Evolutionary conservation across 2,888 invertebrate species (phyloP).

Genomic region (Agrilus biguttatus): DNA sequence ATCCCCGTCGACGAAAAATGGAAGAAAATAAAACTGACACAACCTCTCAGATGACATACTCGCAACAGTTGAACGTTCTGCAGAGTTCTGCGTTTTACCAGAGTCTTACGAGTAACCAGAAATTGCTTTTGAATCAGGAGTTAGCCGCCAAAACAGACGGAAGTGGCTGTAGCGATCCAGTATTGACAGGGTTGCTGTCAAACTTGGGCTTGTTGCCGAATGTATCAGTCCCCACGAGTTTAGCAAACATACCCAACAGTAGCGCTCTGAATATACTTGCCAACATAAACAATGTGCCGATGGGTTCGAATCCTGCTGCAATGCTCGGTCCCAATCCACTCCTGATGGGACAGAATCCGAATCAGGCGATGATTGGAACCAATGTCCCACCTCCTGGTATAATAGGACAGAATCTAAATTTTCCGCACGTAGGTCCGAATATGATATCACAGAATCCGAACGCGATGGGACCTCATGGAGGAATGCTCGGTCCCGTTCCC

Average conservation of each 20-base stretch:
- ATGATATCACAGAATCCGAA: conserved; percentile 6
- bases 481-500: conserved; percentile 33
- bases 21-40: conserved; percentile 15
- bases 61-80: conserved; percentile 47
- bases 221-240: conserved; percentile 7
- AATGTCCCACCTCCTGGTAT: not conserved
- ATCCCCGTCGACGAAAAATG: conserved; percentile 26
- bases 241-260: conserved; percentile 7
- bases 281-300: conserved; percentile 15
- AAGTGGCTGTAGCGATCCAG: conserved; percentile 44
- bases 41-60: conserved; percentile 32
- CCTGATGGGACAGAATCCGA: conserved; percentile 16
- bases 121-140: conserved; percentile 56
- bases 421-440: conserved; percentile 1
- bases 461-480: conserved; percentile 20
- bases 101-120: conserved; percentile 55
- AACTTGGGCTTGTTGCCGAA: conserved; percentile 37
- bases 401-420: conserved; percentile 17
- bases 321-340: not conserved
- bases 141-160: conserved; percentile 41
- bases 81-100: conserved; percentile 58
- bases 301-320: conserved; percentile 9
- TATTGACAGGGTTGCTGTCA: conserved; percentile 43
- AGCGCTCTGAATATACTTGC: conserved; percentile 29
- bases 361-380: conserved; percentile 3